Percentiles rank a stretch among this genome's conserved stretches.
These are phyloP conservation scores for Rhyacophila evoluta DNA, from an alignment of 2,888 invertebrate genomes.

Conservation along the genomic window DNA sequence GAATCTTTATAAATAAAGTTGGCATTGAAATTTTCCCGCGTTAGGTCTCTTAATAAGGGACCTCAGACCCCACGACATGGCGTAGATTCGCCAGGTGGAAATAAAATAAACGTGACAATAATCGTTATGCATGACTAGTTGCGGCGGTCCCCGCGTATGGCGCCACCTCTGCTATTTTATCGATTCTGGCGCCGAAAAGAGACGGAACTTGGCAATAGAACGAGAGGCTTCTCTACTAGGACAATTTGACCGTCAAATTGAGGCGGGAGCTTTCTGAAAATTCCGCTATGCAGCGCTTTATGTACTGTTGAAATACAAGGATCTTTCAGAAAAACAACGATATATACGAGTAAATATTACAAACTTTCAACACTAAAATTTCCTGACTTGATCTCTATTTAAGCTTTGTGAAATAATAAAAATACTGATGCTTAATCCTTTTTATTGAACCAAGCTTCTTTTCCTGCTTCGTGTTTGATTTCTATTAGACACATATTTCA, in stretches of 20 bases:
- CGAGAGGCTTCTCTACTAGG: not conserved
- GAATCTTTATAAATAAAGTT: slow-evolving; percentile 5
- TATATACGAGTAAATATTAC: no score
- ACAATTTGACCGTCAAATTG: slow-evolving; percentile 8
- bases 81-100: not conserved
- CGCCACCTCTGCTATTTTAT: not conserved
- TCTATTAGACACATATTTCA: no score
- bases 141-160: not conserved
- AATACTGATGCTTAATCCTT: no score
- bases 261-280: slow-evolving; percentile 4
- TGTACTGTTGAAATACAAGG: not conserved
- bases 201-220: not conserved
- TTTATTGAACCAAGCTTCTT: no score
- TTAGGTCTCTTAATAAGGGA: not conserved
- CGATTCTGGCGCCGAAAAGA: not conserved
- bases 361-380: no score
- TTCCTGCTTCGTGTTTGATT: no score
- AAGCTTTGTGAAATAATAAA: no score
- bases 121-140: slow-evolving; percentile 8
- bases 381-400: no score
- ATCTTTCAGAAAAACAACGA: not conserved
- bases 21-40: not conserved
- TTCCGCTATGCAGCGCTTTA: slow-evolving; percentile 33
- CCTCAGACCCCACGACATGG: not conserved
- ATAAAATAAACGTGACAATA: not conserved